Evolutionary conservation across 2,113 vertebrate species (phyloP).

Genomic region (Brachyhypopomus gauderio): DNA sequence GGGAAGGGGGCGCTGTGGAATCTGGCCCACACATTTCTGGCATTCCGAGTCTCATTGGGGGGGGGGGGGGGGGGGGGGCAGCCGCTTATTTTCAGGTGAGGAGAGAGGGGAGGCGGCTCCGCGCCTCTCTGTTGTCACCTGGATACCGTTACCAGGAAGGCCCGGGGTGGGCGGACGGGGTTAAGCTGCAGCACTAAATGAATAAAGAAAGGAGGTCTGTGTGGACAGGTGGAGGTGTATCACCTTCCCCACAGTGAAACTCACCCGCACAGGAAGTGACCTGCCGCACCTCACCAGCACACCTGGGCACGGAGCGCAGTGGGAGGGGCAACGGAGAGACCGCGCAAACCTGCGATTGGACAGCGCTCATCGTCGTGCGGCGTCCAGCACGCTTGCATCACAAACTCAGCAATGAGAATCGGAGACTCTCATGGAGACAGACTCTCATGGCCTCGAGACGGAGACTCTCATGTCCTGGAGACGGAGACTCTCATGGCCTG

Average conservation of each 20-base stretch:
- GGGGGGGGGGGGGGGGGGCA: slow-evolving; percentile 76
- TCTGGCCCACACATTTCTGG: slow-evolving; percentile 84
- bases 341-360: slow-evolving; percentile 1
- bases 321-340: slow-evolving; percentile 37
- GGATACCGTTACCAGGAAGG: slow-evolving; percentile 88
- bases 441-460: too few species aligned
- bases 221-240: slow-evolving; percentile 92
- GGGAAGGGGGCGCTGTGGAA: slow-evolving; percentile 69
- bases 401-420: too few species aligned
- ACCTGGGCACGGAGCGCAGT: slow-evolving; percentile 78
- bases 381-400: too few species aligned
- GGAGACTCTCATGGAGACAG: too few species aligned
- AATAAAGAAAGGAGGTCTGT: slow-evolving; percentile 97
- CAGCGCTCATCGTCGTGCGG: too few species aligned
- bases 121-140: slow-evolving; percentile 78
- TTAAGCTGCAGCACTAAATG: slow-evolving; percentile 88
- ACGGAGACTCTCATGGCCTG: too few species aligned
- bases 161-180: slow-evolving; percentile 79
- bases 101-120: slow-evolving; percentile 87
- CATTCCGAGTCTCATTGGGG: slow-evolving; percentile 83
- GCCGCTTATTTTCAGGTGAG: slow-evolving; percentile 94
- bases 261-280: slow-evolving; percentile 93
- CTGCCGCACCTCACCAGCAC: slow-evolving; percentile 84
- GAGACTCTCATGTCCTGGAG: too few species aligned
- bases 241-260: slow-evolving; percentile 85